Conservation (phyloP, 2,888 invertebrate genomes). For the Apamea sordens region DNA sequence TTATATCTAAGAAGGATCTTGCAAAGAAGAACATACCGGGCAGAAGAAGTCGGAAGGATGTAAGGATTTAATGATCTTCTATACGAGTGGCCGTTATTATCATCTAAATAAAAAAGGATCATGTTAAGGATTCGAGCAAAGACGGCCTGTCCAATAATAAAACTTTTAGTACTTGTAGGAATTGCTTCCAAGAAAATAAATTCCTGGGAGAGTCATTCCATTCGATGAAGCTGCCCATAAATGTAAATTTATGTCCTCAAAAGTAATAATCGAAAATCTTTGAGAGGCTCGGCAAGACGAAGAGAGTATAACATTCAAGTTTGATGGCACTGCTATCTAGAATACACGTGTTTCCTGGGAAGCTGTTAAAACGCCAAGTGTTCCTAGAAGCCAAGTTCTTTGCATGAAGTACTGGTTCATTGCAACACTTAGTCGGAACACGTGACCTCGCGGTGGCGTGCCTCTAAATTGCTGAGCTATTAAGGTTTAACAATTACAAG, state of each 20-base stretch:
- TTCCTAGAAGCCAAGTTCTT: conserved; percentile 40
- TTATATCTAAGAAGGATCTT: neutral
- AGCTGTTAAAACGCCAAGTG: conserved; percentile 15
- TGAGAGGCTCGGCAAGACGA: neutral
- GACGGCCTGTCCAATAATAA: conserved; percentile 10
- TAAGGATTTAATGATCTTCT: neutral
- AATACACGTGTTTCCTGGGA: conserved; percentile 5
- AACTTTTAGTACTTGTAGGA: conserved; percentile 34
- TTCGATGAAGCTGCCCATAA: conserved; percentile 24
- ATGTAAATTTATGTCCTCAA: conserved; percentile 22
- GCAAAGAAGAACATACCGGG: neutral
- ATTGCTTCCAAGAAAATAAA: conserved; percentile 14
- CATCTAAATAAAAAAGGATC: conserved; percentile 21
- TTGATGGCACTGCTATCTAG: conserved; percentile 18
- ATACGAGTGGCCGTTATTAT: neutral
- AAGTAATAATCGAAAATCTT: conserved; percentile 16
- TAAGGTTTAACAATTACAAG: conserved; percentile 49
- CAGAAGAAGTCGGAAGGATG: conserved; percentile 7
- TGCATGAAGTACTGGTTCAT: conserved; percentile 38
- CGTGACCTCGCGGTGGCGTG: conserved; percentile 52
- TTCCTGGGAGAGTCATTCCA: conserved; percentile 9
- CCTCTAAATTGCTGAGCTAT: conserved; percentile 43
- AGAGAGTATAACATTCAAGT: conserved; percentile 16
- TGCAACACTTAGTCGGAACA: conserved; percentile 44
- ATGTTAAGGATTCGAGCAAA: conserved; percentile 9